These are phyloP conservation scores for Lysandra coridon DNA, from an alignment of 2,888 invertebrate genomes.

Conservation along the genomic window DNA sequence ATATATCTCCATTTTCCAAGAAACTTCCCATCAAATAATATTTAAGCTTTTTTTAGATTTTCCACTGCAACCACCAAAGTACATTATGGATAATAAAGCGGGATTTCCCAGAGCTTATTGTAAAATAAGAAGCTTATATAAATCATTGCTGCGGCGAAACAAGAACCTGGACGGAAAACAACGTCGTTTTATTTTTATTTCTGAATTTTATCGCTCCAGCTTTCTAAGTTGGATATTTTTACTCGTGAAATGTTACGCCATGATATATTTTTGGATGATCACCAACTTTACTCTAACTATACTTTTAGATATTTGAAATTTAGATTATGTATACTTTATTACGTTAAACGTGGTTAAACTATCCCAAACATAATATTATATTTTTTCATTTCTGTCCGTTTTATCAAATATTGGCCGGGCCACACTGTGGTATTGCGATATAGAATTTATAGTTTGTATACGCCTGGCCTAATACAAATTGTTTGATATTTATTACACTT, in stretches of 20 bases:
- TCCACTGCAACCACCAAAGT: not conserved
- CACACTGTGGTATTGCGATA: too few species aligned
- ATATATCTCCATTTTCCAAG: not conserved
- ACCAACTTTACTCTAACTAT: not conserved
- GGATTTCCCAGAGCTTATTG: constrained; percentile 6
- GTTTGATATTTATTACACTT: too few species aligned
- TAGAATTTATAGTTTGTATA: too few species aligned
- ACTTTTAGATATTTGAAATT: not conserved
- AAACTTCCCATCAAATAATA: not conserved
- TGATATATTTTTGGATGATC: not conserved
- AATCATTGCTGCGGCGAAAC: constrained; percentile 23
- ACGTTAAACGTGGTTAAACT: too few species aligned
- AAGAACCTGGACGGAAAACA: not conserved
- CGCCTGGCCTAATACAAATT: too few species aligned
- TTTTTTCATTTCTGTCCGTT: too few species aligned
- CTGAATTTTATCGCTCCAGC: not conserved
- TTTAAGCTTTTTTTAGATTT: not conserved
- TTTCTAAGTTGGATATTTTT: not conserved
- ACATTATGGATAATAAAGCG: constrained; percentile 2
- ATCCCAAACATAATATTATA: too few species aligned
- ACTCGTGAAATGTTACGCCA: not conserved
- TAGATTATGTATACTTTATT: too few species aligned
- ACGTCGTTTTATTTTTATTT: not conserved
- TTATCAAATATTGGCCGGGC: too few species aligned
- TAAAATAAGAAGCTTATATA: constrained; percentile 29